phyloP scores from a whole-genome alignment of 2,113 vertebrate genomes.

The Rhinopithecus roxellana region DNA sequence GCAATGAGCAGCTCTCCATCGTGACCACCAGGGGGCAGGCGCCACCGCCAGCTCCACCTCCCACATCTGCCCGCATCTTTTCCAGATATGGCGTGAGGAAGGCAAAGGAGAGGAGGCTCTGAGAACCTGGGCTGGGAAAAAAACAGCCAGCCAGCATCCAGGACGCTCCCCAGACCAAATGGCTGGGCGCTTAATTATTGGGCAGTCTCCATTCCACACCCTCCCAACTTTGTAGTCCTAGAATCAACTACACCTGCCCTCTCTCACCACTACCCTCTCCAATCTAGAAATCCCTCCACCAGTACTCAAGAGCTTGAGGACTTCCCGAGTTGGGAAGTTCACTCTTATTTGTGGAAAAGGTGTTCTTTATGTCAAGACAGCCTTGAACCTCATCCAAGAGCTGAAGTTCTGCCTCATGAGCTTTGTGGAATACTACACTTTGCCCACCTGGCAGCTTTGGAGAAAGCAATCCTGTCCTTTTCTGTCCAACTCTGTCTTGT shows the following conservation, averaged over 20 bases:
- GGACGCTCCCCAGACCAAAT: not conserved
- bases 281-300: not conserved
- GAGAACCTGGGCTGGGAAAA: not conserved
- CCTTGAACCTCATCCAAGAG: not conserved
- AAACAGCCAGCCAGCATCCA: not conserved
- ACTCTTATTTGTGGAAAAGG: not conserved
- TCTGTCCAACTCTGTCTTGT: too few relatives aligned
- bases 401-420: not conserved
- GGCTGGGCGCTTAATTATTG: not conserved
- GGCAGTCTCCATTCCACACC: not conserved
- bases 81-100: too few relatives aligned
- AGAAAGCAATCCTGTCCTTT: not conserved
- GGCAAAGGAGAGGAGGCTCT: not conserved
- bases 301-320: not conserved
- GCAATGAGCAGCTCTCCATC: not conserved
- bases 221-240: not conserved
- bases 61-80: not conserved
- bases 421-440: too few relatives aligned
- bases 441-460: not conserved
- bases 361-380: not conserved
- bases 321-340: not conserved
- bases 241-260: not conserved
- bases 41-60: not conserved
- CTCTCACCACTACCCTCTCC: not conserved
- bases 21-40: constrained; percentile 26